Conservation (phyloP, 2,797 vertebrate species). For the Pygocentrus nattereri region DNA sequence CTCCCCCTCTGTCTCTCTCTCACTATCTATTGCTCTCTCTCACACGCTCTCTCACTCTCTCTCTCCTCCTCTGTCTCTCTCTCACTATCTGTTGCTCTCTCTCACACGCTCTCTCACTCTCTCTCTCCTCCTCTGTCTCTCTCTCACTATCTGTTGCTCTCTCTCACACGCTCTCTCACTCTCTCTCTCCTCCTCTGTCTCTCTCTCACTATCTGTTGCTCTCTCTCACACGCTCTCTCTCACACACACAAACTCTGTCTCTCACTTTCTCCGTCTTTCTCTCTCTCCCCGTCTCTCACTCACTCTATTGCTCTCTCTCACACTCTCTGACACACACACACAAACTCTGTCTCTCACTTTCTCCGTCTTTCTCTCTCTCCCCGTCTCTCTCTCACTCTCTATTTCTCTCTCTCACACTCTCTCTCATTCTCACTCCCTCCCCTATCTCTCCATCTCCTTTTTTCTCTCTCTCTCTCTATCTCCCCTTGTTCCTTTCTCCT, state of each 20-base stretch:
- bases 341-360: no score
- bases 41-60: no score
- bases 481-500: not conserved
- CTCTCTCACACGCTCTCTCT: no score
- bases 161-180: conserved; percentile 38
- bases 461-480: conserved; percentile 37
- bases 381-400: not conserved
- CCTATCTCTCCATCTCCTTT: conserved; percentile 23
- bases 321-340: no score
- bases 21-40: no score
- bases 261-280: no score
- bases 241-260: no score
- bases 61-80: no score
- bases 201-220: no score
- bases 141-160: not conserved
- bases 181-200: conserved; percentile 28
- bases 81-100: conserved; percentile 48
- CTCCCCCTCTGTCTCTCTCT: not conserved
- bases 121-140: not conserved
- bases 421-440: not conserved
- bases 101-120: not conserved
- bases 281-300: no score
- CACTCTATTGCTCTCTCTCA: no score
- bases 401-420: conserved; percentile 26
- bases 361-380: no score